A percentile compares a stretch with the other conserved stretches of the same genome.
Evolutionary conservation across 2,888 invertebrate genomes (phyloP).

Genomic region (Netelia inedita): DNA sequence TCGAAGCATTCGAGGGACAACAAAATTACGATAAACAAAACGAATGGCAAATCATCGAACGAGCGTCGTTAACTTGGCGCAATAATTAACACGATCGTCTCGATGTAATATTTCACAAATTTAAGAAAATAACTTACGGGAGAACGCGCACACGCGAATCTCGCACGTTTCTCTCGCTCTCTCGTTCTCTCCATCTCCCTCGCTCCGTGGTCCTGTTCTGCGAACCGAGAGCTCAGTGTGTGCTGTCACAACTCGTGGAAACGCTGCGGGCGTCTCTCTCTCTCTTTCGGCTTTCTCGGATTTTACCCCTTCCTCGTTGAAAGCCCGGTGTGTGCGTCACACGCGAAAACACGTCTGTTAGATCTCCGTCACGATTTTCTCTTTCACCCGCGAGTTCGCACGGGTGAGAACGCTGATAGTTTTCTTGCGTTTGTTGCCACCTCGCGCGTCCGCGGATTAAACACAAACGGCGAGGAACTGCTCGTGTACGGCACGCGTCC

Average conservation of each 20-base stretch:
- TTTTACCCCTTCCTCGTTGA: neutral
- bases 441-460: neutral
- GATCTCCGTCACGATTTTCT: constrained; percentile 24
- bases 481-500: neutral
- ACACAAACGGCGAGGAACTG: neutral
- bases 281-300: neutral
- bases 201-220: neutral
- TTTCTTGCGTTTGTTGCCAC: neutral
- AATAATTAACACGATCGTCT: neutral
- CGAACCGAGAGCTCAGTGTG: neutral
- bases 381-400: neutral
- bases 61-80: no score
- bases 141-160: neutral
- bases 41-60: no score
- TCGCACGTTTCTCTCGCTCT: neutral
- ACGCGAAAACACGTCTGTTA: constrained; percentile 19
- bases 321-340: constrained; percentile 28
- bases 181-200: neutral
- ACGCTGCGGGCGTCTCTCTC: neutral
- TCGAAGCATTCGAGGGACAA: no score
- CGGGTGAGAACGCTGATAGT: neutral
- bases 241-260: neutral
- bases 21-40: no score
- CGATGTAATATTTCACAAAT: neutral
- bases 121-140: neutral